Base-by-base conservation (phyloP, 2,888 invertebrate genomes). In the Heterodera filipjevi region DNA sequence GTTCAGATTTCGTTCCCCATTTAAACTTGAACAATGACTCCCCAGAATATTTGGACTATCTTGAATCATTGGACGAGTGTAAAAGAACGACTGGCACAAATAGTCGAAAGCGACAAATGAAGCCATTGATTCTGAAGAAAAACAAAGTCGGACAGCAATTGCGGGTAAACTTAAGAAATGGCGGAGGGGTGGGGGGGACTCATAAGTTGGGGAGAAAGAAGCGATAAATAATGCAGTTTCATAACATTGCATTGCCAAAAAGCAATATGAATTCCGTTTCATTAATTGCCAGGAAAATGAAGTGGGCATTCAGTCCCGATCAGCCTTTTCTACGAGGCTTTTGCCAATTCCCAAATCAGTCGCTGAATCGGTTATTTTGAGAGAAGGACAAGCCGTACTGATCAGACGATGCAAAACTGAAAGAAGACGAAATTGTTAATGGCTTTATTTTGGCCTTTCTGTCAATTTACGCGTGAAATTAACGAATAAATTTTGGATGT, bases 1-100 rank as follows among this genome's bases (percentile, higher is more conserved):
- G 19, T 59, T 59, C 59, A 59, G 82, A 82, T 53, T 82, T 82
- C 73, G 83, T 79, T 10, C 82, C 82, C 14, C 82, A 82, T 71
- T 71, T 82, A 30, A 82, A 82, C 64, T 44, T 82, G 70, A 77
- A 80, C 30, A 76, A 80, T 27, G 82, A 80, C 39, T 81, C 82
- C 2, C 81, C 81, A 19, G 82, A 83, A 71, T 76, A 79, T 19
- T 32, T 82, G n/a, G 70, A 59, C 16, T 82, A 81, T 66, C 71
- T 82, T 39, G 81, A 82, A 32, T 81, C 77, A 19, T 44, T 81
- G 71, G 82, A 82, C 6, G 82, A 82, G 16, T 68, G 80, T 16
- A 79, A 79, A n/a, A 77, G 32, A 32, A 16, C 66, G 66, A 77
- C 32, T 27, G 59, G 22, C 27, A 59, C 73, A 27, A n/a, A 59